A percentile compares a stretch with the other conserved stretches of the same genome.
These are phyloP conservation scores for Timema cristinae DNA, from an alignment of 2,888 invertebrate species.

Conservation along the genomic window DNA sequence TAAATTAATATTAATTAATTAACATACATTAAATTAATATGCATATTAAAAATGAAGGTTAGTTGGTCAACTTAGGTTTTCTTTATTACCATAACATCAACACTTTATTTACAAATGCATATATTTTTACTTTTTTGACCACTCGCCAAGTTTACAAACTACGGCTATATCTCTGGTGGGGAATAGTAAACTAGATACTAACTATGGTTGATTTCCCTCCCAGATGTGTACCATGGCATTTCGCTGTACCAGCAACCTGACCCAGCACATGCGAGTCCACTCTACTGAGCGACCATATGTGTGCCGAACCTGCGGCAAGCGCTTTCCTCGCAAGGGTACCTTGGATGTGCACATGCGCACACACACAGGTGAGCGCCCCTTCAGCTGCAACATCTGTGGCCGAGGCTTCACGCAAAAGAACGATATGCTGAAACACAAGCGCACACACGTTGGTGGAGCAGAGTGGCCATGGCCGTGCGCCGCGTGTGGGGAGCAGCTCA, in stretches of 20 bases:
- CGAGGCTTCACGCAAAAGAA: conserved; percentile 41
- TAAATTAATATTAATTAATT: no score
- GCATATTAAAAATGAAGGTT: no score
- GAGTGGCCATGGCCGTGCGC: neutral
- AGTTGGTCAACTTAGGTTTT: no score
- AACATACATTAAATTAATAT: no score
- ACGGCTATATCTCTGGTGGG: neutral
- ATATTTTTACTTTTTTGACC: no score
- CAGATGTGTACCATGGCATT: conserved; percentile 40
- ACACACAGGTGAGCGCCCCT: conserved; percentile 42
- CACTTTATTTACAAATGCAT: no score
- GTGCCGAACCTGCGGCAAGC: conserved; percentile 38
- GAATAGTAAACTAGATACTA: no score
- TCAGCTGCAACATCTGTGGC: conserved; percentile 38
- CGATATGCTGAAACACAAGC: conserved; percentile 41
- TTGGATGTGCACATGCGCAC: conserved; percentile 39
- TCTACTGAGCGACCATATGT: conserved; percentile 33
- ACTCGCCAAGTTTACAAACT: neutral
- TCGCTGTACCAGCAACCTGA: conserved; percentile 41
- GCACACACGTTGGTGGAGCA: conserved; percentile 19
- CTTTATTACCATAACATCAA: no score
- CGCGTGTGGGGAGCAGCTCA: neutral
- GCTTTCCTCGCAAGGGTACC: conserved; percentile 37
- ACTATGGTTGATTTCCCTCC: no score
- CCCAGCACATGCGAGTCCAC: conserved; percentile 37